Evolutionary conservation across 2,888 invertebrate genomes (phyloP).

Genomic region (Eristalis arbustorum): DNA sequence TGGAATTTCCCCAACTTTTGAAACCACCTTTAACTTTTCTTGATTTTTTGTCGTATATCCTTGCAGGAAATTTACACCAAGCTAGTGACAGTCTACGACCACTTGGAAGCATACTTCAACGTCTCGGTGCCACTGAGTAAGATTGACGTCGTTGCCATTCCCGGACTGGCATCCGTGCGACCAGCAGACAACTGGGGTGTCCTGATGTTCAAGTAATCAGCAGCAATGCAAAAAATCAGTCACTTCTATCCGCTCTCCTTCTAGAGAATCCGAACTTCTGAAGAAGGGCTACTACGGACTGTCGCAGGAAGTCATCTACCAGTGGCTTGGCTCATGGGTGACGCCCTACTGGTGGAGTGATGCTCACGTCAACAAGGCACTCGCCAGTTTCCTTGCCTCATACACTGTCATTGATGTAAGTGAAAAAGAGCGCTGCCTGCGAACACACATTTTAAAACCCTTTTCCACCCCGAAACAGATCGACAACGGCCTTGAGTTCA

Average conservation of each 20-base stretch:
- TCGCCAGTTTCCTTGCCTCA: constrained; percentile 88
- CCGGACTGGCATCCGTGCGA: constrained; percentile 86
- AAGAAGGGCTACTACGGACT: constrained; percentile 85
- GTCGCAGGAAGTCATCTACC: constrained; percentile 88
- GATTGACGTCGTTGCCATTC: constrained; percentile 87
- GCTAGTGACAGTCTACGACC: constrained; percentile 82
- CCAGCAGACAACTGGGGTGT: constrained; percentile 91
- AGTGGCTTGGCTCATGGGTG: constrained; percentile 89
- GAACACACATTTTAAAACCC: background rate
- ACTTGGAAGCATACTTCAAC: constrained; percentile 84
- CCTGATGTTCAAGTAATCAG: constrained; percentile 87
- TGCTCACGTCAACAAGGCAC: constrained; percentile 88
- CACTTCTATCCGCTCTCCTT: constrained; percentile 61
- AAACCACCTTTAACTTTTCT: too few species aligned
- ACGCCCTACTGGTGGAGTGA: constrained; percentile 90
- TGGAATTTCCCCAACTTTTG: too few species aligned
- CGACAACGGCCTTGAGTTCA: constrained; percentile 86
- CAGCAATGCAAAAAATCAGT: background rate
- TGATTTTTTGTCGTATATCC: background rate
- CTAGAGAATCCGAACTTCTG: constrained; percentile 87
- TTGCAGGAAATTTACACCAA: constrained; percentile 83
- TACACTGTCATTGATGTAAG: constrained; percentile 86
- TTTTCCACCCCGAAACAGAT: constrained; percentile 80
- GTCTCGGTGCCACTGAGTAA: constrained; percentile 85
- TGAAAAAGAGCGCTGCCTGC: constrained; percentile 1